Percentiles rank a stretch among this genome's conserved stretches.
Conservation (phyloP, 2,888 invertebrate species). For the Imbricaverruca yamaguchii region DNA sequence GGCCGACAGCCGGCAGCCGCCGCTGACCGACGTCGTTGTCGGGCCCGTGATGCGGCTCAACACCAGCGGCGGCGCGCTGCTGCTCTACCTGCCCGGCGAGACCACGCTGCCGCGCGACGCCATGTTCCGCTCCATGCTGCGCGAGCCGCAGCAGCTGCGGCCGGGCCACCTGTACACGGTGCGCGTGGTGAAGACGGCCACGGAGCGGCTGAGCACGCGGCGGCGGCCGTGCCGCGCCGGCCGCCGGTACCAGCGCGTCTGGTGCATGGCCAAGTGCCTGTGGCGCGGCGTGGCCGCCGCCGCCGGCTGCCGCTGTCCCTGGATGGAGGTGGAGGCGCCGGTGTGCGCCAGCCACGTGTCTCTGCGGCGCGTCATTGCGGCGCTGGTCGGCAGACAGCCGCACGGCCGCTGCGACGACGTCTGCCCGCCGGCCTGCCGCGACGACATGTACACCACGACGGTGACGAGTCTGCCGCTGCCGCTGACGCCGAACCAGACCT, state of each 20-base stretch:
- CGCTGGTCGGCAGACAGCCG: not conserved
- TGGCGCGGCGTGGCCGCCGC: not conserved
- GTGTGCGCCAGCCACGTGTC: not conserved
- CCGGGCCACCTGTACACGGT: not conserved
- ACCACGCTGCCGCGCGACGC: not conserved
- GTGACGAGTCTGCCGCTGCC: not conserved
- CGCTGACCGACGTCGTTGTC: not conserved
- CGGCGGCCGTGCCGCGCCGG: not conserved
- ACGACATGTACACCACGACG: not conserved
- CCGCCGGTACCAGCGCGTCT: not conserved
- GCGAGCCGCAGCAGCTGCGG: not conserved
- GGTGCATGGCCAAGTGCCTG: not conserved
- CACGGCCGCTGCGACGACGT: not conserved
- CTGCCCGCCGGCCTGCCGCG: not conserved
- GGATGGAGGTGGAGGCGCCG: not conserved
- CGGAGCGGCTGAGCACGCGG: not conserved
- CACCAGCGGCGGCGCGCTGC: not conserved
- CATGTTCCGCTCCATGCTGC: not conserved
- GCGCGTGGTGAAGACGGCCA: not conserved
- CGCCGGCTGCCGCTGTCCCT: conserved; percentile 7
- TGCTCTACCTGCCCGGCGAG: not conserved
- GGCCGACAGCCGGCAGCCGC: not conserved
- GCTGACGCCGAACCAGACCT: not conserved
- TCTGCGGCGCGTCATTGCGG: not conserved
- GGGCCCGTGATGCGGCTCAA: not conserved